These are phyloP conservation scores for Strongylocentrotus purpuratus DNA, from an alignment of 35 echinoderm and acorn worm genomes.

Conservation along the genomic window DNA sequence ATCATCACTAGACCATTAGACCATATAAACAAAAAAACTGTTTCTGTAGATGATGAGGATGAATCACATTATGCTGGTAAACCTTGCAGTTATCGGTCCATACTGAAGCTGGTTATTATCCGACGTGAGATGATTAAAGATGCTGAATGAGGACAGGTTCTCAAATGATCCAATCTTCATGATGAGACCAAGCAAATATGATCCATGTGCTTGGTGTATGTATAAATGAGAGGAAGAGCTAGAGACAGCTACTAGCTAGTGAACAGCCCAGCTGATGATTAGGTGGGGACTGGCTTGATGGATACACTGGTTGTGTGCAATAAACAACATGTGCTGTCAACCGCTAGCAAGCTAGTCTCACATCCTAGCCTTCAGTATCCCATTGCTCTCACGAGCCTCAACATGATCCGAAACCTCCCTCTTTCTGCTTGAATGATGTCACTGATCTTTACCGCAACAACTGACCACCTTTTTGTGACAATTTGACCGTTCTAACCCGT, in stretches of 20 bases:
- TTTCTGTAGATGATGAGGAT: background rate
- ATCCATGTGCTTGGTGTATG: background rate
- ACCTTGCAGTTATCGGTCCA: background rate
- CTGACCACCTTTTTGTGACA: background rate
- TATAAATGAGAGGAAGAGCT: background rate
- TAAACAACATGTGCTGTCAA: slow-evolving; percentile 17
- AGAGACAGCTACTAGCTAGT: background rate
- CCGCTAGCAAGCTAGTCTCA: background rate
- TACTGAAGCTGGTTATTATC: background rate
- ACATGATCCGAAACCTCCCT: background rate
- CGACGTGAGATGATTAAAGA: background rate
- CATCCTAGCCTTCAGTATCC: background rate
- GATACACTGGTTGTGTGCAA: background rate
- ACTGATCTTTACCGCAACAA: background rate
- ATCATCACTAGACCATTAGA: background rate
- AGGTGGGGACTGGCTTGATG: background rate
- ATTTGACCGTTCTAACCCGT: background rate
- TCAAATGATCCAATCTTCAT: background rate
- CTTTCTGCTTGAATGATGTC: background rate
- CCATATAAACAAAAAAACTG: background rate
- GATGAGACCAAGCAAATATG: background rate
- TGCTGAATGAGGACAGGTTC: background rate
- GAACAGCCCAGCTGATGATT: background rate
- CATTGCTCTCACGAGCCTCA: background rate
- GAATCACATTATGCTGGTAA: background rate